Conservation (phyloP, 2,113 vertebrate species). For the Colistium nudipinnis region DNA sequence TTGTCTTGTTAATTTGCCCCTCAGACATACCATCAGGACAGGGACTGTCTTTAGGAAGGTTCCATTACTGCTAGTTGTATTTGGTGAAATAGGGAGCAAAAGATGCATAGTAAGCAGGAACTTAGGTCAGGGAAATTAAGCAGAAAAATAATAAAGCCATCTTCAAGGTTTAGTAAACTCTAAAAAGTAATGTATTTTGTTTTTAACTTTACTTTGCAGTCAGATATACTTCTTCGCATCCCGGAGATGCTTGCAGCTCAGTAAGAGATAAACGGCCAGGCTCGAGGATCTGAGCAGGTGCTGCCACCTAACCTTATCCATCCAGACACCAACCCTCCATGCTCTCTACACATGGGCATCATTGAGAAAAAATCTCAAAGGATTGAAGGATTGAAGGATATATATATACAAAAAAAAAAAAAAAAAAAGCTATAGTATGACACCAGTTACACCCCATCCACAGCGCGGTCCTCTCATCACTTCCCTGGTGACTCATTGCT, state of each 20-base stretch:
- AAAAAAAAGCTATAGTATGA: conserved; percentile 36
- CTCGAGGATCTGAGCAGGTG: conserved; percentile 52
- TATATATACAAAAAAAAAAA: no score
- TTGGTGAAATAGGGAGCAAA: conserved; percentile 18
- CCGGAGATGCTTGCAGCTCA: conserved; percentile 48
- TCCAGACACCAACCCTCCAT: conserved; percentile 18
- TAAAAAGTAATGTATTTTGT: conserved; percentile 35
- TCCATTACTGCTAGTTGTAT: conserved; percentile 18
- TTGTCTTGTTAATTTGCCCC: conserved; percentile 12
- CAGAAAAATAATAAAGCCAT: conserved; percentile 36
- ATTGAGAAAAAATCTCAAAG: conserved; percentile 24
- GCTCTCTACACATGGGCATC: conserved; percentile 36
- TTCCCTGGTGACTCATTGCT: neutral
- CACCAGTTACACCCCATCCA: neutral
- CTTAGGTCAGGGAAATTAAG: conserved; percentile 41
- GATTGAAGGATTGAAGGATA: no score
- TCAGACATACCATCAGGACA: conserved; percentile 14
- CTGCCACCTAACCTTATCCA: conserved; percentile 53
- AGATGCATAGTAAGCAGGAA: conserved; percentile 17
- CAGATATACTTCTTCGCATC: conserved; percentile 46
- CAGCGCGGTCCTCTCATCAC: neutral
- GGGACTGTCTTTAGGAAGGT: conserved; percentile 32
- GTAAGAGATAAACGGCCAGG: conserved; percentile 54
- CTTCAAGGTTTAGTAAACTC: conserved; percentile 37
- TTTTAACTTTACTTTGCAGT: conserved; percentile 43